Percentiles rank a stretch among this genome's conserved stretches.
Conservation (phyloP, 2,113 vertebrate genomes). For the Scomber scombrus region DNA sequence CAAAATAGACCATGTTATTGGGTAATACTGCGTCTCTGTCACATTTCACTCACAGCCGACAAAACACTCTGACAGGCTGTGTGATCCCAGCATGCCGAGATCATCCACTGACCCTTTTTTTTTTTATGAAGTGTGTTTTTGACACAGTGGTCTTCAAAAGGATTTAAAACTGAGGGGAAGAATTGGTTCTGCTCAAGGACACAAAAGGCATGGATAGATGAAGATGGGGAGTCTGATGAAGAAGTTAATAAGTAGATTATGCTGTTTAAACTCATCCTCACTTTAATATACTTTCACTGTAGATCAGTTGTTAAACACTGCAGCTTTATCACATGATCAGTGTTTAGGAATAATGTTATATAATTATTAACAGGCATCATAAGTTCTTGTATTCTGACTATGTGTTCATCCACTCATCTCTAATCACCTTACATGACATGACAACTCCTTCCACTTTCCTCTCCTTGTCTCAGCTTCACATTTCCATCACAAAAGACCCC, state of each 20-base stretch:
- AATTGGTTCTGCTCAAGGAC: neutral
- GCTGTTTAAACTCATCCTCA: neutral
- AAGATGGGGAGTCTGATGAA: neutral
- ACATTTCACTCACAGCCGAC: slow-evolving; percentile 34
- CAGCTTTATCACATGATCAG: neutral
- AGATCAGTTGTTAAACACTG: neutral
- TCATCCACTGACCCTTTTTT: neutral
- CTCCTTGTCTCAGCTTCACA: neutral
- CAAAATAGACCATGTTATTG: slow-evolving; percentile 31
- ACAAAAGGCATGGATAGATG: neutral
- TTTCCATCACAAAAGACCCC: slow-evolving; percentile 51
- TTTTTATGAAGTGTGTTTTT: neutral
- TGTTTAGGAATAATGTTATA: neutral
- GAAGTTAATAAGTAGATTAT: neutral
- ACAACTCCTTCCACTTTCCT: slow-evolving; percentile 29
- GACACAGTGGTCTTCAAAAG: neutral
- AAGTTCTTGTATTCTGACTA: neutral
- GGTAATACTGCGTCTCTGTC: slow-evolving; percentile 15
- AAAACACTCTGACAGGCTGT: slow-evolving; percentile 40
- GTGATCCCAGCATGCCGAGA: slow-evolving; percentile 7
- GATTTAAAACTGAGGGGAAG: neutral
- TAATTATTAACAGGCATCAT: neutral
- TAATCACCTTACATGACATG: neutral
- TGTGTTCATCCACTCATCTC: slow-evolving; percentile 11
- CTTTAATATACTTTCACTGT: no score